These are phyloP conservation scores for Stenoptilia bipunctidactyla DNA, from an alignment of 2,888 invertebrate species.

Conservation along the genomic window DNA sequence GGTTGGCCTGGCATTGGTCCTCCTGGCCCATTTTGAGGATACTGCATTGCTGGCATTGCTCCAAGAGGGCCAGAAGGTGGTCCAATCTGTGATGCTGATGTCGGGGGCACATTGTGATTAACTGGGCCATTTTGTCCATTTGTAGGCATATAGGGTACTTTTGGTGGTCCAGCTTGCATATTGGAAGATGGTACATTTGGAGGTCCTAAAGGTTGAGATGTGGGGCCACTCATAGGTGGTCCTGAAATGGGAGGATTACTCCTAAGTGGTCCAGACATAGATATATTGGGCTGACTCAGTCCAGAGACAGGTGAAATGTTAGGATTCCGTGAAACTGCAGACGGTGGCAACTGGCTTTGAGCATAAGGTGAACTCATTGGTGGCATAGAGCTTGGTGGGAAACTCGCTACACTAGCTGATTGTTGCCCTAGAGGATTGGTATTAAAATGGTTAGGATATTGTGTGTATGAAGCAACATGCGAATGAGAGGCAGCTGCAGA, in stretches of 20 bases:
- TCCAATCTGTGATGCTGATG: conserved; percentile 14
- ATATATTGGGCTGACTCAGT: conserved; percentile 34
- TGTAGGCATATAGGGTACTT: conserved; percentile 7
- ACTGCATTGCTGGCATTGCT: conserved; percentile 17
- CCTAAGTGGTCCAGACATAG: conserved; percentile 27
- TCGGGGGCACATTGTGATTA: conserved; percentile 18
- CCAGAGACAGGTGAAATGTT: conserved; percentile 22
- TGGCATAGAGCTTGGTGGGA: conserved; percentile 4
- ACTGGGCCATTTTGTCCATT: conserved; percentile 6
- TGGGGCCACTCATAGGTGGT: conserved; percentile 8
- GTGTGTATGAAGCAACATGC: neutral
- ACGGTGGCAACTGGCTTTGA: conserved; percentile 19
- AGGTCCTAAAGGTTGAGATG: conserved; percentile 1
- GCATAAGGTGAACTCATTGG: conserved; percentile 11
- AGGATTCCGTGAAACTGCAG: conserved; percentile 22
- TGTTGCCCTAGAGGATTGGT: conserved; percentile 13
- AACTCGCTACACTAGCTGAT: conserved; percentile 16
- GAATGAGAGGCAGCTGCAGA: conserved; percentile 2
- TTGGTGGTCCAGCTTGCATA: conserved; percentile 11
- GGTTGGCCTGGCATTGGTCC: conserved; percentile 12
- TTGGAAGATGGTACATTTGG: conserved; percentile 5
- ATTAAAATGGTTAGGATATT: neutral
- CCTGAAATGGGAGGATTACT: conserved; percentile 36
- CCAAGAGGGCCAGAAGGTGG: conserved; percentile 13
- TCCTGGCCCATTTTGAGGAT: conserved; percentile 15